Evolutionary conservation across 1,140 invertebrate genomes (phyloP), one percentile per base, ranked within the genome.

Genomic region (Zeugodacus cucurbitae): DNA sequence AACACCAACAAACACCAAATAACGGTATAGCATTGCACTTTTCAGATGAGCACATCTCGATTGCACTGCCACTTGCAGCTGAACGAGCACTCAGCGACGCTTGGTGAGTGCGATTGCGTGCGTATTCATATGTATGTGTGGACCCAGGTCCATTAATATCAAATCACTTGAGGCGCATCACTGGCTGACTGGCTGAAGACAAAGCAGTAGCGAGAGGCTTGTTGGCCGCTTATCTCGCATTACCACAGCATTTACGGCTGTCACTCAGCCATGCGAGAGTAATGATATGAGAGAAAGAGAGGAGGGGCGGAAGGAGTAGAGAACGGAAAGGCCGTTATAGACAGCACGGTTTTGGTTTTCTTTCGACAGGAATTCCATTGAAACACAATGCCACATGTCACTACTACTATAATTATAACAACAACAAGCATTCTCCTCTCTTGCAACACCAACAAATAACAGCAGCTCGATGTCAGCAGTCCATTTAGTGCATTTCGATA

Each of bases 181-280:
- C n/a, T 82, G 41, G 41, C 22, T 54, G 41, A 44, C 26, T 82
- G 41, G 26, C 26, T 48, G 37, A 82, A 26, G 41, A 82, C 41
- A 82, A 54, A 44, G 37, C 41, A 82, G n/a, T n/a, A n/a, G n/a
- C n/a, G n/a, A n/a, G n/a, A n/a, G n/a, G 74, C 22, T 44, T 82
- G 41, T n/a, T 48, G 74, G 41, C n/a, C 74, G 41, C 37, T 82
- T 48, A 82, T 44, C 74, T 48, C 6, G 41, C 74, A 48, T 82
- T 82, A 82, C 41, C 74, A 82, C 41, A 82, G 74, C 74, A 82
- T 82, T 82, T 82, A 82, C n/a, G 74, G n/a, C 22, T 48, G 41
- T 22, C 41, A 10, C 4, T 26, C 58, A 59, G 41, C 22, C 41
- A 54, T 82, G 74, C 41, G 34, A 74, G 32, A 67, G 29, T 32